Base-by-base conservation (phyloP, 2,888 invertebrate genomes). In the Synanthedon tipuliformis region DNA sequence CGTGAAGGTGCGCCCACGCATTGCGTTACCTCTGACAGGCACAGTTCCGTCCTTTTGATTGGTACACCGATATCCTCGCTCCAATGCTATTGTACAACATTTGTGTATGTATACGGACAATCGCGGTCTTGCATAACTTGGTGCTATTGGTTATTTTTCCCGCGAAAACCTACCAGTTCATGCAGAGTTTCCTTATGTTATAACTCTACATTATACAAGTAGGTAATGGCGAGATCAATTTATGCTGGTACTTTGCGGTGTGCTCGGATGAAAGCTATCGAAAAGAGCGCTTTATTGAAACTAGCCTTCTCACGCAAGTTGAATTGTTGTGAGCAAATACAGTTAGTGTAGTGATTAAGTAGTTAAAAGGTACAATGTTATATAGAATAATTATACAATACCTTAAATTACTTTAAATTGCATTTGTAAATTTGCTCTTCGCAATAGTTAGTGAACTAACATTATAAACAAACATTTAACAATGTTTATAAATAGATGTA, bases 31-130 rank as follows among this genome's bases (percentile, higher is more conserved):
- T 65, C 65, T 77, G 79, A 81, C 78, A 79, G 62, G 69, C 84
- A 72, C 63, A 84, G 79, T 82, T 84, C 84, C 84, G 84, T 71
- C 71, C 71, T 73, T 79, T 80, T 77, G 74, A 82, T 72, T 70
- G 75, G 72, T 63, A 66, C 68, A 66, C 60, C 68, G 71, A 61
- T 45, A 13, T 45, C 45, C 69, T 68, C 75, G 83, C 74, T 76
- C 73, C 77, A 83, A 68, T 78, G 78, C 66, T 56, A 67, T 61
- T 64, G 65, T 69, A 73, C 61, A 66, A 66, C 63, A 59, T 62
- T 23, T 23, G 23, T 64, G 34, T 57, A 58, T 54, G 51, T 56
- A 48, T 63, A 65, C 62, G 61, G 68, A 75, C 71, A 72, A 71
- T 73, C 62, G 64, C 63, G 64, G 63, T 64, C 67, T 83, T 80